Percentiles rank a stretch among this genome's conserved stretches.
phyloP scores from a whole-genome alignment of 1,140 invertebrate species.

The Drosophila auraria region DNA sequence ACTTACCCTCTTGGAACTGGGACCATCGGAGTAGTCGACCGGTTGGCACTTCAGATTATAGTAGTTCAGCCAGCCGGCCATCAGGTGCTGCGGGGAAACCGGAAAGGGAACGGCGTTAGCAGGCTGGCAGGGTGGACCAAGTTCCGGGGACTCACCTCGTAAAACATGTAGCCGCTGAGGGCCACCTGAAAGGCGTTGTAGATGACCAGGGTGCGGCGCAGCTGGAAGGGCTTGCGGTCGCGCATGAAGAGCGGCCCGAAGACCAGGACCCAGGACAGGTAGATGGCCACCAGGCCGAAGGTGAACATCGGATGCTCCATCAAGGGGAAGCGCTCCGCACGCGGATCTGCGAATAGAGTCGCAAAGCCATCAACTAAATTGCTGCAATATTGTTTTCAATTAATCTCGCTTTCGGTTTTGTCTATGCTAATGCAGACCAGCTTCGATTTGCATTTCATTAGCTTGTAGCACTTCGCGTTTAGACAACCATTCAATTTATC shows the following conservation, averaged over 20 bases:
- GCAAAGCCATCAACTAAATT: constrained; percentile 65
- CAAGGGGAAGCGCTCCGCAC: constrained; percentile 95
- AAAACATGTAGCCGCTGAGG: constrained; percentile 94
- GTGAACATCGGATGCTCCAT: constrained; percentile 96
- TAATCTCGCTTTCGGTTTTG: constrained; percentile 18
- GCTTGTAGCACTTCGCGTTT: constrained; percentile 44
- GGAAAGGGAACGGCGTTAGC: constrained; percentile 1
- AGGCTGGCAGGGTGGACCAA: background rate
- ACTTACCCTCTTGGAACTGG: constrained; percentile 92
- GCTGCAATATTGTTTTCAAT: constrained; percentile 10
- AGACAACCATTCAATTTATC: constrained; percentile 47
- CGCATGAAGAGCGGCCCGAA: constrained; percentile 95
- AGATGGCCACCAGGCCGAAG: constrained; percentile 91
- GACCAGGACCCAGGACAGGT: constrained; percentile 92
- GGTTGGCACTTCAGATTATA: constrained; percentile 97
- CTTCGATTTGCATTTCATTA: constrained; percentile 60
- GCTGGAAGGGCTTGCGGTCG: constrained; percentile 93
- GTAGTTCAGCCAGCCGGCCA: constrained; percentile 93
- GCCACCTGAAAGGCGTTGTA: constrained; percentile 97
- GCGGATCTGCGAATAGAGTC: constrained; percentile 88
- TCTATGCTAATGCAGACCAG: constrained; percentile 34
- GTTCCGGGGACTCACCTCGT: constrained; percentile 89
- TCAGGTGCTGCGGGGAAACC: constrained; percentile 89
- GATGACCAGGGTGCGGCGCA: constrained; percentile 91
- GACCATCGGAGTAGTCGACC: constrained; percentile 94